Evolutionary conservation across 2,888 invertebrate species (phyloP).

Genomic region (Dusona sp.): DNA sequence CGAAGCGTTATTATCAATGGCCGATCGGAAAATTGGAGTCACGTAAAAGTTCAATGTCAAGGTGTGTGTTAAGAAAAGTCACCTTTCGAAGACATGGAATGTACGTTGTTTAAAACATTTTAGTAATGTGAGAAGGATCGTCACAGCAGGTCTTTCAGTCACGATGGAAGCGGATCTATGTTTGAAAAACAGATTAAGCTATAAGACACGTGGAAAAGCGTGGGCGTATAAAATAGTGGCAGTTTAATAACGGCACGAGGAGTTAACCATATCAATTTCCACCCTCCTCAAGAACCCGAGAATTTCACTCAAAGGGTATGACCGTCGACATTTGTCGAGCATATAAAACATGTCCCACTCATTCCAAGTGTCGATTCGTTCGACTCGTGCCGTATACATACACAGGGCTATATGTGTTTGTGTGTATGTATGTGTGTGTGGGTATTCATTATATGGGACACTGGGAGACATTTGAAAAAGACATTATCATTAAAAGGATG

Average conservation of each 20-base stretch:
- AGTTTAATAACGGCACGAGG: conserved; percentile 34
- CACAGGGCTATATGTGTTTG: background rate
- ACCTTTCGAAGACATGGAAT: background rate
- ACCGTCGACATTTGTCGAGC: conserved; percentile 56
- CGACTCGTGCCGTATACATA: background rate
- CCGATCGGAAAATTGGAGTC: background rate
- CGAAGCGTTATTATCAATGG: conserved; percentile 23
- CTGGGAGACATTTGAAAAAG: conserved; percentile 45
- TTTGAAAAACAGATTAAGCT: conserved; percentile 13
- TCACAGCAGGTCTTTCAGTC: background rate
- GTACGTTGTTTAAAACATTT: background rate
- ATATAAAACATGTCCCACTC: conserved; percentile 66
- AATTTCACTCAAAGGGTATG: conserved; percentile 59
- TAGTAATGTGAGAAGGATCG: conserved; percentile 7
- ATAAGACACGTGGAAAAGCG: background rate
- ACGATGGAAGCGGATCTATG: conserved; percentile 23
- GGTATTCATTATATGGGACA: conserved; percentile 22
- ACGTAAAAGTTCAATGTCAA: conserved; percentile 15
- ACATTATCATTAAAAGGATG: conserved; percentile 9
- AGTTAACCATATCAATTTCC: conserved; percentile 42
- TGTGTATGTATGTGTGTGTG: background rate
- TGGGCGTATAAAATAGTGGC: conserved; percentile 31
- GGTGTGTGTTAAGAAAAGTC: background rate
- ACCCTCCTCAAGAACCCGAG: conserved; percentile 19
- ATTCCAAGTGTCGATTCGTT: conserved; percentile 27